These are phyloP conservation scores for Onychomys arenicola DNA, from an alignment of 2,797 vertebrate species.

Conservation along the genomic window DNA sequence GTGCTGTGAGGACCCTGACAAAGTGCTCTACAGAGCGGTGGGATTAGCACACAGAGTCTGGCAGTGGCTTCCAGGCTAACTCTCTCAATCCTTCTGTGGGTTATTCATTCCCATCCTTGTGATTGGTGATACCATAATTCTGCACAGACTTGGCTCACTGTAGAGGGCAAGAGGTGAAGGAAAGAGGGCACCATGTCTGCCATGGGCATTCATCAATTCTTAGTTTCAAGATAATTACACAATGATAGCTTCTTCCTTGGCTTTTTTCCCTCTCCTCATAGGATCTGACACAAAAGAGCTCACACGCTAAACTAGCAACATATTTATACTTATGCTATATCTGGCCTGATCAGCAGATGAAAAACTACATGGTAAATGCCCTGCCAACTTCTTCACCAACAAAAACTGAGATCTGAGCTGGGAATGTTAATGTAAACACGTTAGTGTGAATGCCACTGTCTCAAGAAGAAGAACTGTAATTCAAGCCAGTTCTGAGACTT, in stretches of 20 bases:
- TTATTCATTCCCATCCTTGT: not conserved
- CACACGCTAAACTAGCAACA: slow-evolving; percentile 42
- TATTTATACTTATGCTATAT: not conserved
- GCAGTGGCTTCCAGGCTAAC: not conserved
- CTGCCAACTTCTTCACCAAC: not conserved
- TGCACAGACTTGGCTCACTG: not conserved
- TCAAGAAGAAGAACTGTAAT: slow-evolving; percentile 35
- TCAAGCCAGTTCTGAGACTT: not conserved
- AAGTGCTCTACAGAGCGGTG: not conserved
- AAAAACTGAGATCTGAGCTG: slow-evolving; percentile 3
- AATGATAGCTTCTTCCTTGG: not conserved
- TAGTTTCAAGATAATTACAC: slow-evolving; percentile 46
- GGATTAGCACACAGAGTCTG: not conserved
- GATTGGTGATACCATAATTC: not conserved
- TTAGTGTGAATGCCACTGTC: not conserved
- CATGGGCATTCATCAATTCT: slow-evolving; percentile 1
- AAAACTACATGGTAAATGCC: not conserved
- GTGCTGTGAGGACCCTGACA: too few relatives aligned
- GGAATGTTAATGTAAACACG: not conserved
- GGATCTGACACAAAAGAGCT: not conserved
- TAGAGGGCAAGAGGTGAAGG: not conserved
- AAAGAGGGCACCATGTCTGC: not conserved
- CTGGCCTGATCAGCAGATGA: not conserved
- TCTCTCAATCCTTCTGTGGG: not conserved
- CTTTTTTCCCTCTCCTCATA: not conserved